Evolutionary conservation across 2,888 invertebrate genomes (phyloP), one percentile per base, ranked within the genome.

Genomic region (Gymnosoma rotundatum): DNA sequence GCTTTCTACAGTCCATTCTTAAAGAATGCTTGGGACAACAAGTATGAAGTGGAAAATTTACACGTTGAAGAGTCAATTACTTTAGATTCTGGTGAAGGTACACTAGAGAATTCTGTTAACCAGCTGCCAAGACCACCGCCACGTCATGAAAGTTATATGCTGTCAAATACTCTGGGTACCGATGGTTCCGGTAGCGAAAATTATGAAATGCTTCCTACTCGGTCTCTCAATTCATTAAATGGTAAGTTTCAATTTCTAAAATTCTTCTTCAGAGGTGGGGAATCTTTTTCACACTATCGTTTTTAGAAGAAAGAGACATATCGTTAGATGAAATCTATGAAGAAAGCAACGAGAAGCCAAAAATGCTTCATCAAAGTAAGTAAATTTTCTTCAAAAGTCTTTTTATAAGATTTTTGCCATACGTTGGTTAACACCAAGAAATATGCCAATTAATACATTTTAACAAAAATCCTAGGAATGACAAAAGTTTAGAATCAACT

Each of bases 1-100:
- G 97, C 98, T 42, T 97, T 98, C 92, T 98, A 97, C 92, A 97
- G 97, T 63, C 98, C 98, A 63, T 98, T 98, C 93, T 97, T 98
- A 93, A 97, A 98, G 91, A 98, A 98, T 92, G 98, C 97, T 25
- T 98, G 98, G 98, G 98, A 98, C 91, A 96, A 97, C 88, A 98
- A 98, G 89, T 97, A 97, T 38, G 98, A 98, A 93, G 98, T 98
- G 74, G 98, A 98, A 91, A 96, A 97, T 90, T 96, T 98, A 20
- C 96, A 97, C 87, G 95, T 97, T 95, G 97, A 97, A 90, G 96
- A 96, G 94, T 92, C 92, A 88, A 91, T 92, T 85, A 92, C 92
- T 86, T 89, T 92, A 88, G 95, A 95, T 90, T 95, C 95, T 75
- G 95, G 95, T 2, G 95, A 95, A 90, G 95, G 95, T 18, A 95